phyloP scores from a whole-genome alignment of 2,113 vertebrate genomes.

The Sitta europaea region DNA sequence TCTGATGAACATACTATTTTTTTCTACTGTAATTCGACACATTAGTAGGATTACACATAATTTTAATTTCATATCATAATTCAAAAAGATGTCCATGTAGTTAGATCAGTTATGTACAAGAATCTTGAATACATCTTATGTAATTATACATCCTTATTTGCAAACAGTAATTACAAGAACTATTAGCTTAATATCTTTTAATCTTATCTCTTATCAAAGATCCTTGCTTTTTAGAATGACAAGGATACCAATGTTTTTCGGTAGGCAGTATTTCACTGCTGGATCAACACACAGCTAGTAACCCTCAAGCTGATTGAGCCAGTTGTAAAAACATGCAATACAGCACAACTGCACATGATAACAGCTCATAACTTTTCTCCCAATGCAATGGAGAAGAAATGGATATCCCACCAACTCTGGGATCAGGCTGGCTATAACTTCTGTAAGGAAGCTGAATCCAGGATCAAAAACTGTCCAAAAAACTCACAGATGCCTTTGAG shows the following conservation, averaged over 20 bases:
- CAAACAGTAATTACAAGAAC: background rate
- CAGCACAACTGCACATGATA: rapidly evolving
- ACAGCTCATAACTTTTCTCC: rapidly evolving
- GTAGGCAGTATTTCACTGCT: background rate
- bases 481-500: background rate
- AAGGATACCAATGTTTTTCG: background rate
- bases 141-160: background rate
- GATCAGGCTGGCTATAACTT: background rate
- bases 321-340: background rate
- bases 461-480: background rate
- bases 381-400: background rate
- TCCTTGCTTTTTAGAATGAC: background rate
- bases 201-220: background rate
- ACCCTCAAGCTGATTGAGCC: background rate
- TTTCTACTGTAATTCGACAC: background rate
- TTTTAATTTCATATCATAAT: background rate
- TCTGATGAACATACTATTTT: background rate
- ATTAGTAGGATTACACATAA: background rate
- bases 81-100: background rate
- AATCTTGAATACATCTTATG: background rate
- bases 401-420: background rate
- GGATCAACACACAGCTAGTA: background rate
- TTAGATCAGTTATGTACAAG: background rate
- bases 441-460: background rate
- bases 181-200: background rate